A percentile compares a stretch with the other conserved stretches of the same genome.
Conservation (phyloP, 2,113 vertebrate species). For the Heterotilapia buettikoferi region DNA sequence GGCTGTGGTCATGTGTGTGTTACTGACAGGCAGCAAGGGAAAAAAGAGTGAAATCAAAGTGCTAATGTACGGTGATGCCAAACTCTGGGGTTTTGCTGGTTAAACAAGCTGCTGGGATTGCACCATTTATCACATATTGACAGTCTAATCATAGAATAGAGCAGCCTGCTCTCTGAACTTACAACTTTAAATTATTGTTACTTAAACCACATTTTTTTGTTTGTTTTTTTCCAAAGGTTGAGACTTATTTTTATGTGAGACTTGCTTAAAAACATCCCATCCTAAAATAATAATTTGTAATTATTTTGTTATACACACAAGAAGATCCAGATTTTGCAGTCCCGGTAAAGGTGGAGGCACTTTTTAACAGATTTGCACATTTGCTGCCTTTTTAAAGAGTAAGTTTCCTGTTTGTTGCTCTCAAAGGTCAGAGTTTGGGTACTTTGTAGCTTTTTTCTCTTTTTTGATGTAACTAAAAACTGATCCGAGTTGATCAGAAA, state of each 20-base stretch:
- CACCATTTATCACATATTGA: not conserved
- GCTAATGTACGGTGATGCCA: not conserved
- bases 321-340: rapidly evolving
- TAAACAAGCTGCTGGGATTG: not conserved
- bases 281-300: not conserved
- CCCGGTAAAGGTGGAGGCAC: rapidly evolving
- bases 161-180: not conserved
- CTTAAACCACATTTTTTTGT: not conserved
- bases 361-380: not conserved
- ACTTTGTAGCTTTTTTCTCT: not conserved
- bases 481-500: not conserved
- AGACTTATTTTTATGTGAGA: not conserved
- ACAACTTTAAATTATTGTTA: not conserved
- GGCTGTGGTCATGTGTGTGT: not conserved
- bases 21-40: not conserved
- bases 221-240: not conserved
- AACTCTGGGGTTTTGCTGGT: rapidly evolving
- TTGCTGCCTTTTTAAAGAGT: not conserved
- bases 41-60: not conserved
- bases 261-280: not conserved
- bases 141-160: not conserved
- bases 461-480: not conserved
- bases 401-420: not conserved
- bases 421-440: not conserved
- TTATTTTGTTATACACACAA: rapidly evolving